phyloP scores from a whole-genome alignment of 2,113 vertebrate species.

The Blennius ocellaris region DNA sequence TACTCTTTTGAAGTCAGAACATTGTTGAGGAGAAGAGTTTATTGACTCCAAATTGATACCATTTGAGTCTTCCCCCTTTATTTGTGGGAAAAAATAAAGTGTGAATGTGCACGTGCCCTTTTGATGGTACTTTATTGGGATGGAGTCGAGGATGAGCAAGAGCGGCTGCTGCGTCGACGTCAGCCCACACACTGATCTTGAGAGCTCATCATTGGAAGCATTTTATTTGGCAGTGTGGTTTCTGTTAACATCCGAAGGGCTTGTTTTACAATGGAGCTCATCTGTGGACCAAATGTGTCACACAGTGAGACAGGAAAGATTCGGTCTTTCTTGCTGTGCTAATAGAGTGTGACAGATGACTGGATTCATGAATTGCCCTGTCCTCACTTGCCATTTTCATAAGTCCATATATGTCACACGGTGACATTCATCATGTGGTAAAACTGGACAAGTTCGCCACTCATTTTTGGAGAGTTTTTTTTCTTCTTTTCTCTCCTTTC shows the following conservation, averaged over 20 bases:
- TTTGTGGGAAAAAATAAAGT: slow-evolving; percentile 57
- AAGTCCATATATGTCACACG: slow-evolving; percentile 61
- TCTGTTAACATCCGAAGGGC: slow-evolving; percentile 57
- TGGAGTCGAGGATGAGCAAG: not conserved
- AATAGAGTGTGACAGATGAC: slow-evolving; percentile 66
- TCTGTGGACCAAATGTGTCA: slow-evolving; percentile 78
- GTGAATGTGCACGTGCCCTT: slow-evolving; percentile 49
- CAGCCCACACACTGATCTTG: slow-evolving; percentile 34
- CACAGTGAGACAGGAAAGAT: slow-evolving; percentile 39
- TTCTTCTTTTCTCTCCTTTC: not conserved
- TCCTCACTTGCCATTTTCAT: slow-evolving; percentile 63
- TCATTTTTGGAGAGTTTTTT: slow-evolving; percentile 37
- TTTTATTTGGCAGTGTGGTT: slow-evolving; percentile 56
- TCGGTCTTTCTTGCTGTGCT: slow-evolving; percentile 32
- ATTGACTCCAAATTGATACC: slow-evolving; percentile 85
- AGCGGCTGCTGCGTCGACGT: slow-evolving; percentile 28
- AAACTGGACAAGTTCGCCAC: slow-evolving; percentile 64
- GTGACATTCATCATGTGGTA: slow-evolving; percentile 73
- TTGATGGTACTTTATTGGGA: slow-evolving; percentile 16
- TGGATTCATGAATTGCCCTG: slow-evolving; percentile 48
- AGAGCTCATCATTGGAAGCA: slow-evolving; percentile 41
- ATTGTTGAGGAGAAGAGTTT: slow-evolving; percentile 74
- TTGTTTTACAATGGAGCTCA: slow-evolving; percentile 64
- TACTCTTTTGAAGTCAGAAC: slow-evolving; percentile 76
- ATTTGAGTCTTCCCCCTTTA: slow-evolving; percentile 65